These are phyloP conservation scores for Netelia melanura DNA, from an alignment of 2,888 invertebrate species.

Conservation along the genomic window DNA sequence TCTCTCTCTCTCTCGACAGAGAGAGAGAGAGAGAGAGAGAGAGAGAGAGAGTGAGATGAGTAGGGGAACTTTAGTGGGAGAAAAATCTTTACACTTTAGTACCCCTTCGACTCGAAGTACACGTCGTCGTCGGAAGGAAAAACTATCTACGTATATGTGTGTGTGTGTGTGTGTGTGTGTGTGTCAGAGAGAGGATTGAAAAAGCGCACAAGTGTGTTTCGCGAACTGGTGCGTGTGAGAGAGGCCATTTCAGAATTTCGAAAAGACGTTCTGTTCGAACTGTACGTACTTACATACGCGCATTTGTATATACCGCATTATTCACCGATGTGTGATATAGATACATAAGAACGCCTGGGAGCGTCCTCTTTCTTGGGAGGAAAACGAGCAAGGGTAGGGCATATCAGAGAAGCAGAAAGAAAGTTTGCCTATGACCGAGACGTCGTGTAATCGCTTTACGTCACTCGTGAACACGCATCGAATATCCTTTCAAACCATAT, in stretches of 20 bases:
- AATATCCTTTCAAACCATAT: constrained; percentile 31
- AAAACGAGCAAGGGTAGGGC: not conserved
- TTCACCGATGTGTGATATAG: not conserved
- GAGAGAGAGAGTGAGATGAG: too few relatives aligned
- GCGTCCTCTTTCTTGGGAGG: constrained; percentile 35
- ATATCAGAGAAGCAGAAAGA: constrained; percentile 7
- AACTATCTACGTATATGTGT: not conserved
- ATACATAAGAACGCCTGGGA: not conserved
- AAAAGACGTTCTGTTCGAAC: constrained; percentile 32
- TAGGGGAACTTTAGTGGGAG: constrained; percentile 31
- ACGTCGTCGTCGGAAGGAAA: constrained; percentile 24
- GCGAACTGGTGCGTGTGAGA: constrained; percentile 26
- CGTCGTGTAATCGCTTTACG: constrained; percentile 60
- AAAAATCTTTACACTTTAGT: constrained; percentile 61
- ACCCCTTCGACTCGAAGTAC: constrained; percentile 17
- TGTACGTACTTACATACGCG: not conserved
- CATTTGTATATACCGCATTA: not conserved
- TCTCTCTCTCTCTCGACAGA: too few relatives aligned
- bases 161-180: not conserved
- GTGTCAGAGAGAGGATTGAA: not conserved
- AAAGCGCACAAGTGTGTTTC: constrained; percentile 43
- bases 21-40: too few relatives aligned
- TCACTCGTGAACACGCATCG: constrained; percentile 50
- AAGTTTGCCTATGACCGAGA: constrained; percentile 32
- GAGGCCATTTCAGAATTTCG: constrained; percentile 54